These are phyloP conservation scores for Lacanobia oleracea DNA, from an alignment of 2,888 invertebrate species.

Conservation along the genomic window DNA sequence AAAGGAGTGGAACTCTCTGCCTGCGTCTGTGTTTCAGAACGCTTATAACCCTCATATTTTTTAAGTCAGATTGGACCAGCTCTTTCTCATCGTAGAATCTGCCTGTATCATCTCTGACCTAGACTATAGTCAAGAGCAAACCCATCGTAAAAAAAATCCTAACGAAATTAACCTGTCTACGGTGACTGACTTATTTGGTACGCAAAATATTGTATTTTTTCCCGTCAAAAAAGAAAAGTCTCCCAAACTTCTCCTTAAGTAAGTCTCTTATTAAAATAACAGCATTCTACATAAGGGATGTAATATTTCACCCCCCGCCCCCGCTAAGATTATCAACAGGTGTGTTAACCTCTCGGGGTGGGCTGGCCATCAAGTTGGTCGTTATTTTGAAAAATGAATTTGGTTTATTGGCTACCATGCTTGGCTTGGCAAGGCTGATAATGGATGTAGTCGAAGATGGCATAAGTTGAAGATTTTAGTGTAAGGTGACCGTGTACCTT, in stretches of 20 bases:
- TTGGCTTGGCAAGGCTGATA: too few relatives aligned
- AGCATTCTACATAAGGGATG: slow-evolving; percentile 70
- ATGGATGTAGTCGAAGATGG: not conserved
- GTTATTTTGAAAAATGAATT: slow-evolving; percentile 43
- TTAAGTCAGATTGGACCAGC: too few relatives aligned
- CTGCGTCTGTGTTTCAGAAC: too few relatives aligned
- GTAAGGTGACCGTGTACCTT: not conserved
- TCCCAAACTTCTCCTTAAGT: slow-evolving; percentile 65
- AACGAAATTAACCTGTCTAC: too few relatives aligned
- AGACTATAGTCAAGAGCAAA: too few relatives aligned
- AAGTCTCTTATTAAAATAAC: slow-evolving; percentile 75
- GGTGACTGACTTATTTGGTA: not conserved
- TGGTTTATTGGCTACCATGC: slow-evolving; percentile 16
- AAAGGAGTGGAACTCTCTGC: too few relatives aligned
- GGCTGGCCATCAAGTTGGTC: slow-evolving; percentile 50
- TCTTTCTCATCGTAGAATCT: too few relatives aligned
- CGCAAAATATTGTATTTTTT: not conserved
- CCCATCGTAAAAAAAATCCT: too few relatives aligned
- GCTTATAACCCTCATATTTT: too few relatives aligned
- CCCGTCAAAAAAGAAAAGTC: not conserved
- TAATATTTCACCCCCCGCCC: slow-evolving; percentile 75
- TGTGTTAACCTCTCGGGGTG: slow-evolving; percentile 65
- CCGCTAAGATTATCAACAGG: slow-evolving; percentile 80
- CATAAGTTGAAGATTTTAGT: not conserved
- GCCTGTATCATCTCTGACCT: too few relatives aligned